These are phyloP conservation scores for Pantelozetes paolii DNA, from an alignment of 2,888 invertebrate species.

Conservation along the genomic window DNA sequence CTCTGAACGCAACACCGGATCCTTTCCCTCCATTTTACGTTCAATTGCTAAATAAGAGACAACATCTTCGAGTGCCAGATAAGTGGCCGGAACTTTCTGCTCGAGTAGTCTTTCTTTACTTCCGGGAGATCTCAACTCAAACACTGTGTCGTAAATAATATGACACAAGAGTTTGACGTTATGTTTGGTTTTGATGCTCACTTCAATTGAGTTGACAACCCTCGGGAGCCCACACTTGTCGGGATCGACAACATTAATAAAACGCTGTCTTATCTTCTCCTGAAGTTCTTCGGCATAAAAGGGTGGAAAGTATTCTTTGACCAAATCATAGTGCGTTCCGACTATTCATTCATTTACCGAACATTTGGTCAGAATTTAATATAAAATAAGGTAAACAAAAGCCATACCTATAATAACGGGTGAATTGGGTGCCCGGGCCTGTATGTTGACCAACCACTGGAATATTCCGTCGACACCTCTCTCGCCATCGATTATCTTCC, in stretches of 20 bases:
- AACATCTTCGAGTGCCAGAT: constrained; percentile 88
- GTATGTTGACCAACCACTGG: constrained; percentile 93
- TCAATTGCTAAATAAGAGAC: constrained; percentile 76
- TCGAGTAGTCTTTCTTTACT: constrained; percentile 84
- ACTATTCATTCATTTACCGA: no score
- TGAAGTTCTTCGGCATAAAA: constrained; percentile 71
- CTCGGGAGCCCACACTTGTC: constrained; percentile 91
- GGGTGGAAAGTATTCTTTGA: constrained; percentile 61
- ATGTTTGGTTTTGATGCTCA: constrained; percentile 79
- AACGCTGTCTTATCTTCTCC: constrained; percentile 74
- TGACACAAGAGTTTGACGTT: constrained; percentile 85
- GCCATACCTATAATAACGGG: constrained; percentile 95
- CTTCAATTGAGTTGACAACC: constrained; percentile 86
- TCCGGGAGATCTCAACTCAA: constrained; percentile 75
- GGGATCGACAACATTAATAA: constrained; percentile 88
- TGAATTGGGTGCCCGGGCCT: constrained; percentile 90
- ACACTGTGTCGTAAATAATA: constrained; percentile 87
- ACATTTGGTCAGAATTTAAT: no score
- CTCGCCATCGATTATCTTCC: constrained; percentile 88
- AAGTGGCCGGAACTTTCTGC: constrained; percentile 92
- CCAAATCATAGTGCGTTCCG: constrained; percentile 90
- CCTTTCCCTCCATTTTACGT: constrained; percentile 58
- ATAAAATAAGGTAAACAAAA: no score
- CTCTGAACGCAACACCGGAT: constrained; percentile 54
- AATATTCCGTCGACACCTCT: constrained; percentile 82